phyloP scores from a whole-genome alignment of 2,113 vertebrate genomes.

The Aspidoscelis tigris region DNA sequence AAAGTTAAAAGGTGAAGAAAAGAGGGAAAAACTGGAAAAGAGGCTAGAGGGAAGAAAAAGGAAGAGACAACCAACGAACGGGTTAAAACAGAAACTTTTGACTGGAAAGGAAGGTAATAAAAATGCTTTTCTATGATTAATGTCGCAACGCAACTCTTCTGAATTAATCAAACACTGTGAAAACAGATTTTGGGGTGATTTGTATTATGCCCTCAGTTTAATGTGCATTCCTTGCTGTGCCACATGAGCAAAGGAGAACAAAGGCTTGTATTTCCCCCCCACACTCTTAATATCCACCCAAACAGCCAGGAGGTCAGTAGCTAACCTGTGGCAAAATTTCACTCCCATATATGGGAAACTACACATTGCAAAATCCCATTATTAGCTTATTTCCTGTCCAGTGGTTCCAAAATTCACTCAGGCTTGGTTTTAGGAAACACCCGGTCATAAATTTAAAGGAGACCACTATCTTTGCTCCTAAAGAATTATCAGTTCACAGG shows the following conservation, averaged over 20 bases:
- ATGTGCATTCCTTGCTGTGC: neutral
- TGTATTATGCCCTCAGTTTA: neutral
- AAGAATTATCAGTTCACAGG: constrained; percentile 12
- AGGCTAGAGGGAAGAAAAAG: neutral
- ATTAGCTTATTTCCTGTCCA: constrained; percentile 66
- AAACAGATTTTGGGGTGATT: neutral
- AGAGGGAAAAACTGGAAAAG: neutral
- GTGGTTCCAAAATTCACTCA: constrained; percentile 61
- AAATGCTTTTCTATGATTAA: neutral
- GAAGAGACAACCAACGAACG: neutral
- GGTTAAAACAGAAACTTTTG: neutral
- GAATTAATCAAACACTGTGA: neutral
- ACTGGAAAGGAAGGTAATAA: neutral
- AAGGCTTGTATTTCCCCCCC: neutral
- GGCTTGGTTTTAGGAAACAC: constrained; percentile 68
- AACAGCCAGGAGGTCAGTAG: constrained; percentile 49
- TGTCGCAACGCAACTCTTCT: neutral
- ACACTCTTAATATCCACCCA: constrained; percentile 34
- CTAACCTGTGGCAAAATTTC: constrained; percentile 34
- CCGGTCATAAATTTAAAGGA: constrained; percentile 56
- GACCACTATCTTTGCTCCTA: constrained; percentile 56
- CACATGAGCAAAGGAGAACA: neutral
- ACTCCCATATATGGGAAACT: constrained; percentile 62
- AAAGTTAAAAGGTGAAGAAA: neutral
- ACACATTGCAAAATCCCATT: constrained; percentile 54